These are phyloP conservation scores for Typhlomys cinereus DNA, from an alignment of 2,113 vertebrate species.

Conservation along the genomic window DNA sequence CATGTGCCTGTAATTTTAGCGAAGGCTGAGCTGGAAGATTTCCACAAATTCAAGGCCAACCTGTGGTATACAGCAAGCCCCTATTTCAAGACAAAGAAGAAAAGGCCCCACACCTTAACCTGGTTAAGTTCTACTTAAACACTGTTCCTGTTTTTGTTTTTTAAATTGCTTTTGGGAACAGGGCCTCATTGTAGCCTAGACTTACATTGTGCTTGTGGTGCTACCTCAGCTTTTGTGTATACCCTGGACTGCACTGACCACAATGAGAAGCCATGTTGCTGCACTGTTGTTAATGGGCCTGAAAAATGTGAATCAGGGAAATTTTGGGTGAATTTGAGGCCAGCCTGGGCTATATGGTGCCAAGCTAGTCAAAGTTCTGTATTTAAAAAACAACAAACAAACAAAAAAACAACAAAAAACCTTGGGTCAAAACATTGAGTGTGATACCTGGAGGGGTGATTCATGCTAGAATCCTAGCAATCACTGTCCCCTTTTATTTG, in stretches of 20 bases:
- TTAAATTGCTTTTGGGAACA: background rate
- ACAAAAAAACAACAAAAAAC: no score
- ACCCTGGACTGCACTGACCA: background rate
- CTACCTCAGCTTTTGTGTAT: background rate
- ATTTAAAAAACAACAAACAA: no score
- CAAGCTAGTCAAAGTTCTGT: background rate
- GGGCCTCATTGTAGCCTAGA: no score
- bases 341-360: background rate
- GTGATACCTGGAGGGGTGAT: background rate
- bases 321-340: background rate
- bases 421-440: background rate
- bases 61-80: background rate
- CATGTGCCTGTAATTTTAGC: background rate
- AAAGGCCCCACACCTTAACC: background rate
- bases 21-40: background rate
- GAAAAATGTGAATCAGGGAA: background rate
- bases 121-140: background rate
- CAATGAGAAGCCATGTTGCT: background rate
- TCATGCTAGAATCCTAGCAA: background rate
- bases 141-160: background rate
- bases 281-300: background rate
- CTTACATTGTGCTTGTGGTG: background rate
- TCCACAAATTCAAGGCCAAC: background rate
- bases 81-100: no score
- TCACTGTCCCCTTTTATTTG: no score